A percentile compares a stretch with the other conserved stretches of the same genome.
Conservation (phyloP, 1,140 invertebrate species). For the Drosophila eugracilis region DNA sequence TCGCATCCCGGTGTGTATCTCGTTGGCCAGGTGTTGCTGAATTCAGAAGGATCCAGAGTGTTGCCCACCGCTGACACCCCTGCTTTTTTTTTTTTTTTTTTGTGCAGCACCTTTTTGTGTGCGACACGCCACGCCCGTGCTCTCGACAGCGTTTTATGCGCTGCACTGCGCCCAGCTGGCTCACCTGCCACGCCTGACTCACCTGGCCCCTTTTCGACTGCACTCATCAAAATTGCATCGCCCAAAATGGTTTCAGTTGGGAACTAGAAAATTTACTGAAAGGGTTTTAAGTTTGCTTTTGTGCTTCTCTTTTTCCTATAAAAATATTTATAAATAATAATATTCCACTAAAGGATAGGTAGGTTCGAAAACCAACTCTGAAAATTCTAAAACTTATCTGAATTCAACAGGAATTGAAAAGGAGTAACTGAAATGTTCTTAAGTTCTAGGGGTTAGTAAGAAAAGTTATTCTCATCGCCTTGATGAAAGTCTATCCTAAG, state of each 20-base stretch:
- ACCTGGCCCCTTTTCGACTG: not conserved
- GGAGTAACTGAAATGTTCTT: no score
- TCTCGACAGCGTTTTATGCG: slow-evolving; percentile 74
- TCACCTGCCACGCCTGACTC: slow-evolving; percentile 8
- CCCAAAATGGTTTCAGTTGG: not conserved
- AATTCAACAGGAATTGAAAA: no score
- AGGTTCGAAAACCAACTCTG: no score
- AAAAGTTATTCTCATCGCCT: no score
- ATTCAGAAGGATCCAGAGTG: slow-evolving; percentile 63
- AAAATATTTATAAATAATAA: no score
- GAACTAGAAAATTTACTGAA: not conserved
- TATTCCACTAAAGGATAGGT: no score
- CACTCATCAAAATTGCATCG: slow-evolving; percentile 18
- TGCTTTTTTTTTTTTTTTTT: slow-evolving; percentile 12
- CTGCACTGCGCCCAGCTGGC: slow-evolving; percentile 28
- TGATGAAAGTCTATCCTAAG: no score
- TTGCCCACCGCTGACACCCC: slow-evolving; percentile 3
- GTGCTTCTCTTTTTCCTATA: no score
- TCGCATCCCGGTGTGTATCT: slow-evolving; percentile 44
- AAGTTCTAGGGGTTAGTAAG: no score
- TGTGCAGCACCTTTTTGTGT: slow-evolving; percentile 68
- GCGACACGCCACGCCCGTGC: slow-evolving; percentile 61
- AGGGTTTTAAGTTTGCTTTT: not conserved
- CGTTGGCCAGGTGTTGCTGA: slow-evolving; percentile 63
- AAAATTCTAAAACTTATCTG: no score